A percentile compares a stretch with the other conserved stretches of the same genome.
Conservation (phyloP, 2,888 invertebrate genomes). For the Brenthis ino region DNA sequence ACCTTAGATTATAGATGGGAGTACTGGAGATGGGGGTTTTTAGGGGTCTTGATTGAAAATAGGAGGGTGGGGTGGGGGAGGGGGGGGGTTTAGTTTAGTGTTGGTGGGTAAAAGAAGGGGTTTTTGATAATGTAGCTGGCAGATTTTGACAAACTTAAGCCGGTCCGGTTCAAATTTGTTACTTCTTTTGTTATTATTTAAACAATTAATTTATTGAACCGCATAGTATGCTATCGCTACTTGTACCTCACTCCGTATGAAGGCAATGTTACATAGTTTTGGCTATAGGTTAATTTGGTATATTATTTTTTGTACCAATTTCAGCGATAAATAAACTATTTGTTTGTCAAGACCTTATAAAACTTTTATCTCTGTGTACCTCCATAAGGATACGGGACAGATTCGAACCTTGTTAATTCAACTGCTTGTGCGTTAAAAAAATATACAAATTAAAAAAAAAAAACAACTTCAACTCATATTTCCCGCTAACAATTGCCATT, state of each 20-base stretch:
- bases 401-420: slow-evolving; percentile 11
- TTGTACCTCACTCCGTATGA: too few species aligned
- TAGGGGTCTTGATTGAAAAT: not conserved
- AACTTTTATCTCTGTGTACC: not conserved
- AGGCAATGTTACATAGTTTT: too few species aligned
- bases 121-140: not conserved
- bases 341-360: not conserved
- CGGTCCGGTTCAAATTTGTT: too few species aligned
- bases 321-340: not conserved
- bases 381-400: not conserved
- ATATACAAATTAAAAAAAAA: not conserved
- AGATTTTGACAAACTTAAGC: not conserved
- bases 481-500: not conserved
- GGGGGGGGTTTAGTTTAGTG: too few species aligned
- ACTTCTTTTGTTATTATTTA: too few species aligned
- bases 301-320: not conserved
- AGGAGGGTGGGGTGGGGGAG: too few species aligned
- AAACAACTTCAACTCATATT: not conserved
- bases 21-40: slow-evolving; percentile 1
- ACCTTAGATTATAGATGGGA: slow-evolving; percentile 41
- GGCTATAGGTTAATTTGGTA: too few species aligned
- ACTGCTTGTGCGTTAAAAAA: not conserved
- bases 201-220: too few species aligned
- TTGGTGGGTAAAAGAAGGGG: not conserved
- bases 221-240: too few species aligned